phyloP scores from a whole-genome alignment of 2,888 invertebrate species.

The Dioctria rufipes region DNA sequence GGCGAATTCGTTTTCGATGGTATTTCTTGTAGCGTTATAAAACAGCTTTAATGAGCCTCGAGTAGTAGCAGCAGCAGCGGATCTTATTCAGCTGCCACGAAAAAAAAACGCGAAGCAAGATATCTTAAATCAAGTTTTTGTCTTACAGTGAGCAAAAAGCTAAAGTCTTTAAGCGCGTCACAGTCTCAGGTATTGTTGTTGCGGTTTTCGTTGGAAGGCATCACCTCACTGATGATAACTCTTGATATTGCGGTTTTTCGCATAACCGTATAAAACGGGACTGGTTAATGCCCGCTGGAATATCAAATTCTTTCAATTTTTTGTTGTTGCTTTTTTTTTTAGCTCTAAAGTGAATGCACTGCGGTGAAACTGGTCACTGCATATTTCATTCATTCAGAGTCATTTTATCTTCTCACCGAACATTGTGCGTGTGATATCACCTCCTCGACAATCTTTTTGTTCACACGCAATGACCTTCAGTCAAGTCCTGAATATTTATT shows the following conservation, averaged over 20 bases:
- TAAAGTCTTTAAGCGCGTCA: background rate
- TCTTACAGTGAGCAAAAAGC: background rate
- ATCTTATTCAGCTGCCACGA: background rate
- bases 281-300: constrained; percentile 23
- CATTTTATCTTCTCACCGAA: background rate
- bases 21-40: background rate
- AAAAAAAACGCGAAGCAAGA: background rate
- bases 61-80: background rate
- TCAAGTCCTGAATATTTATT: background rate
- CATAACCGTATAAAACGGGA: constrained; percentile 17
- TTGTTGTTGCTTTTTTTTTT: background rate
- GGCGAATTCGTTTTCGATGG: constrained; percentile 13
- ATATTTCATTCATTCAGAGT: background rate
- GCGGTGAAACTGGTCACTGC: constrained; percentile 10
- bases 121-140: background rate
- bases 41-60: background rate
- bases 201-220: background rate
- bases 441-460: background rate
- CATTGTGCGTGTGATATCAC: background rate
- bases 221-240: background rate
- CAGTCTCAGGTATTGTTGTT: background rate
- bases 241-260: constrained; percentile 6
- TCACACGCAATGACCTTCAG: background rate
- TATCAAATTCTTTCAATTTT: constrained; percentile 18
- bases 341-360: background rate